Evolutionary conservation across 35 echinoderm and acorn worm species (phyloP).

Genomic region (Heliocidaris erythrogramma): DNA sequence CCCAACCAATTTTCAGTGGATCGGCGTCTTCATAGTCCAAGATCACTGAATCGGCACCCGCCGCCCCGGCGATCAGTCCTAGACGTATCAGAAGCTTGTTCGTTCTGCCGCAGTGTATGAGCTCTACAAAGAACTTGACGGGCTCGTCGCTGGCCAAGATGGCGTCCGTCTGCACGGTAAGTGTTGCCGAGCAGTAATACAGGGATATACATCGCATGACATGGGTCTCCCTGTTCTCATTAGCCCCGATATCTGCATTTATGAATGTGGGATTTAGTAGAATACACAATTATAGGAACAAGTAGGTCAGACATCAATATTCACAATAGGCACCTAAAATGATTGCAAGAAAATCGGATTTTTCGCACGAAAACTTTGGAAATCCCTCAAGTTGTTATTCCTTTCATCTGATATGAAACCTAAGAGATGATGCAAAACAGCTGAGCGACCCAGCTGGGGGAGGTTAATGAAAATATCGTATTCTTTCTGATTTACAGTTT

Average conservation of each 20-base stretch:
- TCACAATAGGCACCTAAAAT: no score
- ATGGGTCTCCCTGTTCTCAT: background rate
- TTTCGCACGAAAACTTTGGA: no score
- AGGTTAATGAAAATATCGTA: no score
- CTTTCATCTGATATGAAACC: no score
- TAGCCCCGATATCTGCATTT: conserved; percentile 12
- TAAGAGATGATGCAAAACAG: no score
- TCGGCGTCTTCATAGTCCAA: conserved; percentile 25
- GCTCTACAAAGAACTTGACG: conserved; percentile 34
- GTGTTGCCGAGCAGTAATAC: background rate
- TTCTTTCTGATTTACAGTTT: no score
- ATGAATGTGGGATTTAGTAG: background rate
- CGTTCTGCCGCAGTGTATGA: background rate
- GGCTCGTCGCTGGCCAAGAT: background rate
- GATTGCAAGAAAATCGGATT: no score
- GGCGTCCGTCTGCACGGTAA: background rate
- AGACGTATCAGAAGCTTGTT: background rate
- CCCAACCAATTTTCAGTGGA: background rate
- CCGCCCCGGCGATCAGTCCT: background rate
- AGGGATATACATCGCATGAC: background rate
- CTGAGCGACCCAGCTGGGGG: no score
- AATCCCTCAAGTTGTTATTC: no score
- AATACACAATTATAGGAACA: no score
- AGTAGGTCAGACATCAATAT: no score
- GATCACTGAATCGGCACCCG: background rate